Conservation (phyloP, 1,140 invertebrate genomes). For the Meloidogyne floridensis region DNA sequence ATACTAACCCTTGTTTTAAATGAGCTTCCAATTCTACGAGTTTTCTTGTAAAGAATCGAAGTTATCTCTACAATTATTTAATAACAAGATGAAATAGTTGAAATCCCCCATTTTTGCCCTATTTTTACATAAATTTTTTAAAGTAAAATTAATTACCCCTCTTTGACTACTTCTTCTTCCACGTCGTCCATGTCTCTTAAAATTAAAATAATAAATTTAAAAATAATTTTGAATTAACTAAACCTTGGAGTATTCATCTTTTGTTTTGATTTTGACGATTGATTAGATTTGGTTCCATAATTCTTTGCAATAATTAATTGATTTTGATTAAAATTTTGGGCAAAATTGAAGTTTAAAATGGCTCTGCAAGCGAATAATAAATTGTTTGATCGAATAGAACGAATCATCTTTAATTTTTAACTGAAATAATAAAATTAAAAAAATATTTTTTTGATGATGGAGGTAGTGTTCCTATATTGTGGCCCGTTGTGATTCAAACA, state of each 20-base stretch:
- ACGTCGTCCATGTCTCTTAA: not conserved
- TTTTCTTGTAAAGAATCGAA: not conserved
- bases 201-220: not conserved
- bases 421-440: not conserved
- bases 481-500: no score
- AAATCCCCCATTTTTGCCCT: no score
- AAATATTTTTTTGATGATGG: slow-evolving; percentile 55
- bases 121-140: not conserved
- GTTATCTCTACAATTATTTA: no score
- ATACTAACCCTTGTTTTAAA: no score
- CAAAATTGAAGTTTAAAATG: not conserved
- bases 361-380: not conserved
- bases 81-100: no score
- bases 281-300: not conserved
- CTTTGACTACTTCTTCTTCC: not conserved
- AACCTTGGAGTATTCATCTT: not conserved
- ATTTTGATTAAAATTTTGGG: not conserved
- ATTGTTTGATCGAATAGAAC: not conserved
- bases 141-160: not conserved
- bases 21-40: no score
- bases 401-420: not conserved
- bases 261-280: not conserved
- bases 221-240: not conserved
- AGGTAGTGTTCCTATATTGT: slow-evolving; percentile 47
- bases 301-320: not conserved